phyloP scores from a whole-genome alignment of 2,888 invertebrate species.

The Heteromyza rotundicornis region DNA sequence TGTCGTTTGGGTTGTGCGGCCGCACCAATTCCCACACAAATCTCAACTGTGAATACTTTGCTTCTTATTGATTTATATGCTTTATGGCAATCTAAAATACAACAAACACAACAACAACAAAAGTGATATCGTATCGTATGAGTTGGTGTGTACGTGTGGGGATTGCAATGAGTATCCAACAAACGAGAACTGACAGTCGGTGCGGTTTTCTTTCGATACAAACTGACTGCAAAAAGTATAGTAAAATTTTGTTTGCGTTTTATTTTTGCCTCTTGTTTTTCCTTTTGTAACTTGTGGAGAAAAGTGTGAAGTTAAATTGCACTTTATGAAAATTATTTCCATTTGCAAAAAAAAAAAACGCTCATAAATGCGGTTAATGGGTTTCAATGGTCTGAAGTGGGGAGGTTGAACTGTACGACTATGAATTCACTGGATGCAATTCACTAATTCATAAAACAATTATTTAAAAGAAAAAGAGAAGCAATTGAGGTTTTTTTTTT shows the following conservation, averaged over 20 bases:
- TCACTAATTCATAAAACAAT: no score
- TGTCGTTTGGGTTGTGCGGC: neutral
- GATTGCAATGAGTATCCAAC: neutral
- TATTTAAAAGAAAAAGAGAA: no score
- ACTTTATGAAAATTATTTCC: conserved; percentile 17
- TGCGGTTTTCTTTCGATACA: conserved; percentile 26
- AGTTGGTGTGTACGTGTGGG: no score
- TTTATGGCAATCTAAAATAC: conserved; percentile 6
- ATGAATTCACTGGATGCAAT: no score
- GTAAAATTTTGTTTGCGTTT: no score
- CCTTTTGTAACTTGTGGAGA: conserved; percentile 36
- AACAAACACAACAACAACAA: neutral
- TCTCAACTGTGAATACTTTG: conserved; percentile 45
- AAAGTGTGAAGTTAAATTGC: conserved; percentile 16
- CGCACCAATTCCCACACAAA: conserved; percentile 54
- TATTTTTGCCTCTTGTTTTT: conserved; percentile 25
- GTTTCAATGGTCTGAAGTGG: no score
- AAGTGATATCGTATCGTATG: neutral
- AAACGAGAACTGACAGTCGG: neutral
- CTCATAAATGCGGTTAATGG: no score
- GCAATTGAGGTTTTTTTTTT: no score
- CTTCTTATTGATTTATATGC: conserved; percentile 54
- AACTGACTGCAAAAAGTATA: no score
- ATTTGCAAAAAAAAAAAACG: no score
- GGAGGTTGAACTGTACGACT: no score